Conservation (phyloP, 1,140 invertebrate genomes). For the Platyscapa corneri region DNA sequence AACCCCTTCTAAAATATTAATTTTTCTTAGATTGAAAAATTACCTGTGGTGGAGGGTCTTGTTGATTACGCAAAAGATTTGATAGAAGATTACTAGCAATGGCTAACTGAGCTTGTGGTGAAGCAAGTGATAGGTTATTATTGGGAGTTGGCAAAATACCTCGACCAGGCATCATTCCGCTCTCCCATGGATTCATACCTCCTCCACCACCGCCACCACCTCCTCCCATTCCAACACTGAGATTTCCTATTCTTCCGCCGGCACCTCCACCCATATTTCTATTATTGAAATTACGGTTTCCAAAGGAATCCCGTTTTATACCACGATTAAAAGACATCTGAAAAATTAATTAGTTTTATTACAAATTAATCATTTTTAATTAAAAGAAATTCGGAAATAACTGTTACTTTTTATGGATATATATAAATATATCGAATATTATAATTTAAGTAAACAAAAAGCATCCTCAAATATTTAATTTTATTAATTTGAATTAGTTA, state of each 20-base stretch:
- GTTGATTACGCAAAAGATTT: conserved; percentile 71
- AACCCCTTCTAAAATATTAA: background rate
- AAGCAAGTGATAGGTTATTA: conserved; percentile 71
- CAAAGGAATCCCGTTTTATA: conserved; percentile 67
- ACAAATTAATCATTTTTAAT: background rate
- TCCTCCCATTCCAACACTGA: conserved; percentile 59
- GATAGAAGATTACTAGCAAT: conserved; percentile 73
- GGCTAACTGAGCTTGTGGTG: conserved; percentile 72
- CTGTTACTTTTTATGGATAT: too few species aligned
- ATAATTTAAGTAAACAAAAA: background rate
- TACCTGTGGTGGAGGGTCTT: conserved; percentile 71
- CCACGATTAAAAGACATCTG: conserved; percentile 70
- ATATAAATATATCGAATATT: background rate
- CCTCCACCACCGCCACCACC: conserved; percentile 59
- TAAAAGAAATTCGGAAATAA: background rate
- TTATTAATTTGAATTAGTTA: background rate
- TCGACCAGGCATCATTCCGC: conserved; percentile 74
- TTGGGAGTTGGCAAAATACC: conserved; percentile 72
- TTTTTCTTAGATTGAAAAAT: background rate
- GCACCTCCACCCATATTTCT: conserved; percentile 58
- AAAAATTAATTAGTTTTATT: background rate
- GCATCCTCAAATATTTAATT: background rate
- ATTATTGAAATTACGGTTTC: conserved; percentile 65
- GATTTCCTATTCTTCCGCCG: conserved; percentile 61
- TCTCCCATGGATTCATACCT: conserved; percentile 74